Base-by-base conservation (phyloP, 2,888 invertebrate species). In the Agrotis puta region DNA sequence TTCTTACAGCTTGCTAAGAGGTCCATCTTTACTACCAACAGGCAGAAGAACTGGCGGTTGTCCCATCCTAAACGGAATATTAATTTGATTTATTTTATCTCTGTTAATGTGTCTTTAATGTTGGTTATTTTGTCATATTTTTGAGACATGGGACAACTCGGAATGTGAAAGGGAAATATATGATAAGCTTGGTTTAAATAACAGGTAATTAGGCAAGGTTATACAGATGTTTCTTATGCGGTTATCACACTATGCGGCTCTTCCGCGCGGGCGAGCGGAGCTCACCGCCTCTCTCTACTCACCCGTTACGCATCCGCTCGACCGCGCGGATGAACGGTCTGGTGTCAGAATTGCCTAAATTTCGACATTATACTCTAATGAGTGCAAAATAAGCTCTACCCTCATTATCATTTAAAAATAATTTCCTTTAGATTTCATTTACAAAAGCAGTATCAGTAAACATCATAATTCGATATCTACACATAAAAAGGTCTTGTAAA, bases 391-490 rank as follows among this genome's bases (percentile, higher is more conserved):
- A 59, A 50, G 24, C 22, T 64, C 64, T 56, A 9, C 22, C 69
- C 16, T 27, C 47, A 77, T 53, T 64, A 45, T 53, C 50, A 65
- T 70, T 70, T 48, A 27, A 65, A 64, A 24, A 51, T 48, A 2
- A 62, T 33, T 56, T 33, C 27, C 43, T 59, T 68, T 33, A 56
- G 6, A 59, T 53, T 24, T 3, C 1, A 50, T 58, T 27, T 43
- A 47, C 47, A 77, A 76, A 61, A 64, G 27, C 50, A 45, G 0
- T n/a, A 53, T 57, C 56, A 33, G 81, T 77, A 82, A 78, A 78
- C 24, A 70, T 70, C 51, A 70, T 81, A 81, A 64, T 70, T 63
- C 14, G 13, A 48, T 5, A 82, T 78, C 56, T 59, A 65, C 82
- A 70, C 66, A 48, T 51, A 47, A 78, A 77, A 59, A 56, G n/a